A percentile compares a stretch with the other conserved stretches of the same genome.
Conservation (phyloP, 2,113 vertebrate species). For the Chlamydotis undulata region DNA sequence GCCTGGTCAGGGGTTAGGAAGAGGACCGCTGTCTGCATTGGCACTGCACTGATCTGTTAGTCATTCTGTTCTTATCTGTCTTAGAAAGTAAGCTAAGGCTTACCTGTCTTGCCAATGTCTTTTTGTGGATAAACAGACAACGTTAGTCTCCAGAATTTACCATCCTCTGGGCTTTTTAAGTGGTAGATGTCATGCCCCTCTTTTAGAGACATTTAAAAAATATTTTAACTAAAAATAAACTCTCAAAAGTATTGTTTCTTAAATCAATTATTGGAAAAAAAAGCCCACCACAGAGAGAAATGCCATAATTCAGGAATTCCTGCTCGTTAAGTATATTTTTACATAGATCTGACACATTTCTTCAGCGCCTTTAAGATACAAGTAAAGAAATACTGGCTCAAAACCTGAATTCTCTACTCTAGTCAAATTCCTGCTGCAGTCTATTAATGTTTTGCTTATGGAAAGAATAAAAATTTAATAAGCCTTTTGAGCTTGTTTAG, state of each 20-base stretch:
- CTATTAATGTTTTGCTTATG: background rate
- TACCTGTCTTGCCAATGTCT: background rate
- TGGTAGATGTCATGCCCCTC: background rate
- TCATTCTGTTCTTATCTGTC: background rate
- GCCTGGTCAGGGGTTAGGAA: background rate
- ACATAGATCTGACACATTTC: background rate
- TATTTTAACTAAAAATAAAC: background rate
- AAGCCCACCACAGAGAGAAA: background rate
- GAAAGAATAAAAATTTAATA: constrained; percentile 40
- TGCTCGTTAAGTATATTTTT: background rate
- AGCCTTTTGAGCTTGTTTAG: constrained; percentile 15
- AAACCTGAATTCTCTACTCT: background rate
- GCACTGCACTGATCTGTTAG: background rate
- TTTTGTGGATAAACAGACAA: background rate
- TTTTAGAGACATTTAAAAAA: rapidly evolving
- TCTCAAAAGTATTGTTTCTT: background rate
- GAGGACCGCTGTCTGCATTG: background rate
- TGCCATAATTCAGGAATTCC: background rate
- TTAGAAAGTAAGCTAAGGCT: background rate
- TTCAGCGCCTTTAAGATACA: background rate
- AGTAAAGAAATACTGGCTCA: background rate
- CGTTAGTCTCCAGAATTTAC: background rate
- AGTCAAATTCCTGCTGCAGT: background rate
- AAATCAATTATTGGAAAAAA: background rate
- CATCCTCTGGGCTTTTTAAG: background rate